Evolutionary conservation across 2,113 vertebrate species (phyloP).

Genomic region (Saguinus imperator): DNA sequence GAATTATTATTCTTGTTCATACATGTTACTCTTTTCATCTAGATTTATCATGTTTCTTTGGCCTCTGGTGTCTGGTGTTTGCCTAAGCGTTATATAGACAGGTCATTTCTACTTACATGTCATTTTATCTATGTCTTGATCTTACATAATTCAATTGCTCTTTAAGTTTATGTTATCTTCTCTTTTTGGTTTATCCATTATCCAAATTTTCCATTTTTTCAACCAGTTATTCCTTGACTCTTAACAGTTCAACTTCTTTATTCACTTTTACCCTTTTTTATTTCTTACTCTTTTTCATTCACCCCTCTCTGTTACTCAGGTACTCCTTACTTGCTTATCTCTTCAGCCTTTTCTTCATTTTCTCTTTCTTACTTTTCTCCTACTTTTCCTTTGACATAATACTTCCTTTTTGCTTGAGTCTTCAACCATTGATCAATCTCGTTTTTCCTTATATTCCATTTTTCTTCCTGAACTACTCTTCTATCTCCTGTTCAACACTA

Average conservation of each 20-base stretch:
- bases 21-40: neutral
- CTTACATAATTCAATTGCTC: neutral
- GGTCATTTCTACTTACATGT: conserved; percentile 10
- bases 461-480: neutral
- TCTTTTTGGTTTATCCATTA: neutral
- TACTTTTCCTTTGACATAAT: neutral
- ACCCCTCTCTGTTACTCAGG: neutral
- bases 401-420: neutral
- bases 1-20: neutral
- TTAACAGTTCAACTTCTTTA: neutral
- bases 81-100: neutral
- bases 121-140: neutral
- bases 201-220: neutral
- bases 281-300: neutral
- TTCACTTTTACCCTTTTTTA: neutral
- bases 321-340: neutral
- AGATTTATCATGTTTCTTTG: neutral
- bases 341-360: neutral
- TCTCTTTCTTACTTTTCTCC: neutral
- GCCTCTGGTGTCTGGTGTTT: neutral
- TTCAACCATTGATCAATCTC: neutral
- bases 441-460: conserved; percentile 19
- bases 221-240: neutral
- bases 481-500: neutral
- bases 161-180: neutral